Conservation (phyloP, 35 echinoderm and acorn worm species). For the Heliocidaris tuberculata region DNA sequence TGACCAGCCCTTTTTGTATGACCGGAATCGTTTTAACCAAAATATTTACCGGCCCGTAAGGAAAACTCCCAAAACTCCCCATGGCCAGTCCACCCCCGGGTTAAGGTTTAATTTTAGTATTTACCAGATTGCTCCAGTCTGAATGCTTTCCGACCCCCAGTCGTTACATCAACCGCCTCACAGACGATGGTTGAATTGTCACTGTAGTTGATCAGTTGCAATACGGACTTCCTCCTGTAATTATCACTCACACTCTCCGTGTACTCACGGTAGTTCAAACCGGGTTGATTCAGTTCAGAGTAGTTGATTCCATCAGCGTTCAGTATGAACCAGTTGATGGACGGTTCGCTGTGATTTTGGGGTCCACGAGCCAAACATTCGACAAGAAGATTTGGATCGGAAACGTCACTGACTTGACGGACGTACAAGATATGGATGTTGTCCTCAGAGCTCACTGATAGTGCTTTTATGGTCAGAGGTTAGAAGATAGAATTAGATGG, state of each 20-base stretch:
- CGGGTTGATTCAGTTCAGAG: background rate
- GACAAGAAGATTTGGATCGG: background rate
- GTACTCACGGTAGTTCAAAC: background rate
- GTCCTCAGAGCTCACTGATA: constrained; percentile 8
- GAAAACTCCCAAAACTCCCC: too few relatives aligned
- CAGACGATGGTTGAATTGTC: constrained; percentile 8
- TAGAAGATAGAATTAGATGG: too few relatives aligned
- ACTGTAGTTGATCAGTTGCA: background rate
- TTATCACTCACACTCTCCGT: background rate
- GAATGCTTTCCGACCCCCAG: background rate
- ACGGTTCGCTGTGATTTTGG: background rate
- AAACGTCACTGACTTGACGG: background rate
- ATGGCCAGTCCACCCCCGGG: too few relatives aligned
- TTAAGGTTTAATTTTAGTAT: background rate
- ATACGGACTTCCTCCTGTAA: background rate
- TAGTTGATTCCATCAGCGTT: background rate
- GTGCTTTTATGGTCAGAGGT: background rate
- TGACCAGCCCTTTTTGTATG: too few relatives aligned
- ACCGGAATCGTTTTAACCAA: too few relatives aligned
- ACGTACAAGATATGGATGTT: background rate
- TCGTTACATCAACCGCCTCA: background rate
- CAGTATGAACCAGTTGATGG: constrained; percentile 38
- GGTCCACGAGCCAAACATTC: constrained; percentile 40
- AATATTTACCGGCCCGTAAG: too few relatives aligned
- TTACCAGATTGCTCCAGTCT: background rate